phyloP scores from a whole-genome alignment of 2,113 vertebrate genomes.

The Dicentrarchus labrax region DNA sequence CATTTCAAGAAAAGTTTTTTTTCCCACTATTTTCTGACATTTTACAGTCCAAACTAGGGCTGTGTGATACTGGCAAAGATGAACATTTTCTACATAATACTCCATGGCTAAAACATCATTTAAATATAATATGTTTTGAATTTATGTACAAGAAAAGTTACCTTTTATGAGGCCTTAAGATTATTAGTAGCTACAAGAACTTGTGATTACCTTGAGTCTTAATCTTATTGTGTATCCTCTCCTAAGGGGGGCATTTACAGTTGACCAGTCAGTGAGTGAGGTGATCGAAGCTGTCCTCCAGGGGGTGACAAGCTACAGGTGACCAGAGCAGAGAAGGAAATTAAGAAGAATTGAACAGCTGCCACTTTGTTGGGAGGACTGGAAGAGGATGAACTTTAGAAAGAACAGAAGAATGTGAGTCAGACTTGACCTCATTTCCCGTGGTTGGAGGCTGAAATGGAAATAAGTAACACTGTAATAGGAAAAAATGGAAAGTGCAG shows the following conservation, averaged over 20 bases:
- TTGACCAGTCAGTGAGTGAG: slow-evolving; percentile 12
- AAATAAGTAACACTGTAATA: slow-evolving; percentile 27
- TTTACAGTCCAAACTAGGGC: background rate
- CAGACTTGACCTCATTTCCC: slow-evolving; percentile 47
- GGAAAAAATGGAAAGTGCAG: slow-evolving; percentile 31
- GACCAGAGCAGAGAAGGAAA: slow-evolving; percentile 9
- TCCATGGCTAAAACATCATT: no score
- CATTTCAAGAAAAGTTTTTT: background rate
- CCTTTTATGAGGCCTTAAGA: background rate
- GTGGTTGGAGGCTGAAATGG: slow-evolving; percentile 27
- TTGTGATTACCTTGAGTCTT: slow-evolving; percentile 2
- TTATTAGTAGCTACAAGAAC: slow-evolving; percentile 20
- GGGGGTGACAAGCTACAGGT: slow-evolving; percentile 59
- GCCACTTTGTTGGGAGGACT: background rate
- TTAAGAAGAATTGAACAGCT: background rate
- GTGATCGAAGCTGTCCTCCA: slow-evolving; percentile 48
- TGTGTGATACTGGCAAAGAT: no score
- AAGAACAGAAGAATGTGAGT: slow-evolving; percentile 32
- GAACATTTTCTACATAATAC: no score
- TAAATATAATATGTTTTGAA: no score
- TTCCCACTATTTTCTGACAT: no score
- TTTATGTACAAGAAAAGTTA: no score
- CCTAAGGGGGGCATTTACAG: slow-evolving; percentile 6
- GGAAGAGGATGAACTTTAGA: slow-evolving; percentile 25
- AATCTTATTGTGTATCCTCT: slow-evolving; percentile 17